A percentile compares a stretch with the other conserved stretches of the same genome.
Conservation (phyloP, 2,797 vertebrate genomes). For the Neosilurus hyrtlii region DNA sequence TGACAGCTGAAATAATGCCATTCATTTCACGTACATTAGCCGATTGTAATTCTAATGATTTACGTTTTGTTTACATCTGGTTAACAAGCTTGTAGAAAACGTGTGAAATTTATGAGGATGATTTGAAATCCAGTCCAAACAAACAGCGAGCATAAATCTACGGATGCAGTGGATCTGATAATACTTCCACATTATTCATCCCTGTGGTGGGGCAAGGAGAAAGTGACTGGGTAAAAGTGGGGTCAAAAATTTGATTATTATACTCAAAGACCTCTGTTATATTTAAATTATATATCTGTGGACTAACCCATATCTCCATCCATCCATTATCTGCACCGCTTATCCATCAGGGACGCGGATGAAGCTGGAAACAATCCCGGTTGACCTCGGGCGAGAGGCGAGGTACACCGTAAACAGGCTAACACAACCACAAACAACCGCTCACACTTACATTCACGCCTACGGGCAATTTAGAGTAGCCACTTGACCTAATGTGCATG, state of each 20-base stretch:
- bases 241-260: neutral
- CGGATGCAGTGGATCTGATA: slow-evolving; percentile 13
- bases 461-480: too few species aligned
- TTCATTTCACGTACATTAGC: slow-evolving; percentile 30
- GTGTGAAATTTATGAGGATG: neutral
- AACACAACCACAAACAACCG: too few species aligned
- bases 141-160: slow-evolving; percentile 17
- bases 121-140: slow-evolving; percentile 23
- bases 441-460: too few species aligned
- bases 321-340: too few species aligned
- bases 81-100: slow-evolving; percentile 24
- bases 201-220: neutral
- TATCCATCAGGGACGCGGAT: too few species aligned
- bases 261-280: neutral
- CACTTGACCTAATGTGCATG: too few species aligned
- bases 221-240: neutral
- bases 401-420: too few species aligned
- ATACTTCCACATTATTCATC: slow-evolving; percentile 35
- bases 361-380: too few species aligned
- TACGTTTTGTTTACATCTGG: slow-evolving; percentile 28
- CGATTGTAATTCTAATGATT: neutral
- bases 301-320: neutral
- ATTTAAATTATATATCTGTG: neutral
- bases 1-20: neutral
- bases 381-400: too few species aligned